Evolutionary conservation across 2,797 vertebrate species (phyloP).

Genomic region (Acropternis orthonyx): DNA sequence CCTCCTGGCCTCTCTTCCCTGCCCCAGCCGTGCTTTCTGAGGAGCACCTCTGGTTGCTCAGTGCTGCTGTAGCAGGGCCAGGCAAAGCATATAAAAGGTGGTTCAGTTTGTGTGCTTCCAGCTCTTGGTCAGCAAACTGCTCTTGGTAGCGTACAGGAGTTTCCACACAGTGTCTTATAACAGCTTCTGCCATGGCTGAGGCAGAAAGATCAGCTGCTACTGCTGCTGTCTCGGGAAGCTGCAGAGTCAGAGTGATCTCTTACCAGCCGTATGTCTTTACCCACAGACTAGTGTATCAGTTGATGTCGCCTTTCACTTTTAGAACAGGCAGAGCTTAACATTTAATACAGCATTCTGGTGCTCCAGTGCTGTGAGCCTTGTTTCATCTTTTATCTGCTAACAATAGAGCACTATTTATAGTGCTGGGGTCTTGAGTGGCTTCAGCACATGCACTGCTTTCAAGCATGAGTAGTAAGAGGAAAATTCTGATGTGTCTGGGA

Average conservation of each 20-base stretch:
- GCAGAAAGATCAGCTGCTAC: background rate
- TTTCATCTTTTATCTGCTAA: constrained; percentile 61
- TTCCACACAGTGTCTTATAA: constrained; percentile 79
- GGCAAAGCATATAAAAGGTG: constrained; percentile 81
- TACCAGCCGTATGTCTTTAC: background rate
- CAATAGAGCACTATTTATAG: constrained; percentile 77
- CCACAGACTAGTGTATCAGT: background rate
- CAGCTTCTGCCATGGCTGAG: constrained; percentile 77
- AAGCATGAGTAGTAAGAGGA: background rate
- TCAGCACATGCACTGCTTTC: constrained; percentile 18
- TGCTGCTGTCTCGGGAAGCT: background rate
- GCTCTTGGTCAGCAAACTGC: constrained; percentile 66
- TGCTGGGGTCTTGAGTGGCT: constrained; percentile 13
- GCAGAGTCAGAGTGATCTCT: background rate
- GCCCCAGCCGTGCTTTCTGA: background rate
- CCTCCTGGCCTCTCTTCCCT: background rate
- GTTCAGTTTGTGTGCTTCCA: constrained; percentile 74
- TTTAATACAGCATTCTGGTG: constrained; percentile 28
- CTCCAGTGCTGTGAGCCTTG: background rate
- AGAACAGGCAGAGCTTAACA: constrained; percentile 38
- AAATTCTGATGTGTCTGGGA: background rate
- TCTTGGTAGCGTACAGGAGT: constrained; percentile 78
- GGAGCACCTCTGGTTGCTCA: background rate
- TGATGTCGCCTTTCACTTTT: constrained; percentile 38
- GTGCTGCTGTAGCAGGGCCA: constrained; percentile 61